phyloP scores from a whole-genome alignment of 92 coral and sea anemone species.

The Epizoanthus ramosus region DNA sequence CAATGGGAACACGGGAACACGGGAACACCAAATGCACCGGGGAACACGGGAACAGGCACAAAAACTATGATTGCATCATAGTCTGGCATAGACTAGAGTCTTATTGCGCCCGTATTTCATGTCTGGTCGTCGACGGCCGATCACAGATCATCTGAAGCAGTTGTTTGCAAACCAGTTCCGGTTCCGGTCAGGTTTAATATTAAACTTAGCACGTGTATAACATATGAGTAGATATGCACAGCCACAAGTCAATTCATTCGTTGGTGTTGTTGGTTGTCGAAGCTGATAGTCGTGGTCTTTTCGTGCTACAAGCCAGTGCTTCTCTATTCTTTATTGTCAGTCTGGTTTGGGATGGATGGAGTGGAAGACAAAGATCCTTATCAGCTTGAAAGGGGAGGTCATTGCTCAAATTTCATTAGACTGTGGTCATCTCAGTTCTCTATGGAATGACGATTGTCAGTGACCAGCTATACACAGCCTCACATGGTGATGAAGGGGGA shows the following conservation, averaged over 20 bases:
- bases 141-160: slow-evolving; percentile 2
- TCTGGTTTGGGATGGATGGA: slow-evolving; percentile 7
- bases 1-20: too few species aligned
- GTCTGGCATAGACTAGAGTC: slow-evolving; percentile 31
- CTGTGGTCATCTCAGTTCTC: slow-evolving; percentile 46
- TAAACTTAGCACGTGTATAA: slow-evolving; percentile 18
- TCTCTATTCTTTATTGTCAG: background rate
- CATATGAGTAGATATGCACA: slow-evolving; percentile 5
- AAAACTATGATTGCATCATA: background rate
- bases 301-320: too few species aligned
- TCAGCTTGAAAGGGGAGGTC: slow-evolving; percentile 30
- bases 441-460: slow-evolving; percentile 49
- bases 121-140: slow-evolving; percentile 3
- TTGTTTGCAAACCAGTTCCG: slow-evolving; percentile 21
- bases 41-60: slow-evolving; percentile 27
- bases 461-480: slow-evolving; percentile 35
- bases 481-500: slow-evolving; percentile 41
- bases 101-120: slow-evolving; percentile 25
- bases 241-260: slow-evolving; percentile 24
- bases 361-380: slow-evolving; percentile 24
- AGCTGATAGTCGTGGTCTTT: background rate
- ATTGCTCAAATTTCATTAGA: slow-evolving; percentile 33
- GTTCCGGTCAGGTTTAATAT: slow-evolving; percentile 22
- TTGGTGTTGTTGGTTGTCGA: slow-evolving; percentile 23
- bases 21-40: slow-evolving; percentile 20